Base-by-base conservation (phyloP, 1,140 invertebrate species). In the Cepaea nemoralis region DNA sequence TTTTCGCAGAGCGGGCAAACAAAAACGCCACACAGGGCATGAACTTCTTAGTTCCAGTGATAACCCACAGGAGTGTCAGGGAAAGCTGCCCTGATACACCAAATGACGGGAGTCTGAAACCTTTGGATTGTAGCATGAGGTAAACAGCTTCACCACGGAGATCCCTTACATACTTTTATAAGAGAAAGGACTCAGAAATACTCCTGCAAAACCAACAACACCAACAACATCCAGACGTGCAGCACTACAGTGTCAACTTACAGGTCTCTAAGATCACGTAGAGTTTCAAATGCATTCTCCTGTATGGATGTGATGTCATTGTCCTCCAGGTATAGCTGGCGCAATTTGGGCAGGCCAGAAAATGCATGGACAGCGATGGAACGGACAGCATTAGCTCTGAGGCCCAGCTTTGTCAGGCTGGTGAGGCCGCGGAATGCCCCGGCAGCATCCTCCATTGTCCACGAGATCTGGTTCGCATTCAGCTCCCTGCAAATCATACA, bases 311-410 rank as follows among this genome's bases (percentile, higher is more conserved):
- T 85, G 74, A 89, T 88, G 33, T 79, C 81, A 71, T 89, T 89
- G 45, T 87, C 85, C 45, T 84, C 80, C 75, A 89, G 80, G 70
- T 86, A 82, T 16, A 89, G 79, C 22, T 84, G 80, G 31, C 79
- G 77, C 24, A 89, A 70, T 50, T 83, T 81, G 19, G 78, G 48
- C 22, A 89, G 80, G 1, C 96, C 96, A 80, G 92, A 91, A 90
- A 98, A 96, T 0, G 96, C 96, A 88, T 95, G 94, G 84, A 95
- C 94, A 86, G 95, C 95, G 39, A 98, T 94, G 12, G 96, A 96
- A 89, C 95, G 96, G 81, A 98, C 96, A 84, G 95, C 94, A 91
- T 98, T 99, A 63, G 80, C 92, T 35, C 95, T 94, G 79, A 99
- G 92, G 85, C 94, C 94, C 59, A 98, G 93, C 77, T 93, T 94